A percentile compares a stretch with the other conserved stretches of the same genome.
Evolutionary conservation across 2,113 vertebrate species (phyloP).

Genomic region (Pyxicephalus adspersus): DNA sequence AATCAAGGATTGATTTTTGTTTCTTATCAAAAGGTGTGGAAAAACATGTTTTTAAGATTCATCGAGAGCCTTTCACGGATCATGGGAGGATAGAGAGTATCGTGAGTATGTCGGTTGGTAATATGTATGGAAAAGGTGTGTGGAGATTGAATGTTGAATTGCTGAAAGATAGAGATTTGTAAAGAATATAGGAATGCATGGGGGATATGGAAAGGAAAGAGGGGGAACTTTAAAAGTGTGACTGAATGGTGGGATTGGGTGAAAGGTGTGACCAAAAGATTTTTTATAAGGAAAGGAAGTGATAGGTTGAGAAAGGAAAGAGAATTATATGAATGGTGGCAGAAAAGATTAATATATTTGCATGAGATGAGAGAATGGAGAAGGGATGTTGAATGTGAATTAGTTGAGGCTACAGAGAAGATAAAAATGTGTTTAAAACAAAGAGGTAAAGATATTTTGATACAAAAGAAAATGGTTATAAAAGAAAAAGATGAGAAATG

Average conservation of each 20-base stretch:
- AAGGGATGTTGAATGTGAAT: neutral
- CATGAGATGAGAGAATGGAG: neutral
- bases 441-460: neutral
- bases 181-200: neutral
- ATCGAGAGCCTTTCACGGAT: neutral
- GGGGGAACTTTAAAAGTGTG: neutral
- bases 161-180: neutral
- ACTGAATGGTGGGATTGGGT: slow-evolving; percentile 22
- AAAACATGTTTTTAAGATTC: too few species aligned
- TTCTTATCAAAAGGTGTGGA: neutral
- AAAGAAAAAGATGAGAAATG: slow-evolving; percentile 2
- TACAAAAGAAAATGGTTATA: neutral
- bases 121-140: neutral
- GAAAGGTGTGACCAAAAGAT: neutral
- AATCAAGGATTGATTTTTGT: neutral
- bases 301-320: neutral
- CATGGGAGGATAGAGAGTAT: neutral
- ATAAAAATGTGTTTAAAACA: neutral
- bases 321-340: neutral
- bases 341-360: neutral
- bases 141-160: slow-evolving; percentile 23
- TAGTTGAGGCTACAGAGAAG: neutral
- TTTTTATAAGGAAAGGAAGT: neutral
- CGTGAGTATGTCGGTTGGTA: neutral
- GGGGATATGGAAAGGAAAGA: neutral